Percentiles rank a stretch among this genome's conserved stretches.
These are phyloP conservation scores for Rhinoraja longicauda DNA, from an alignment of 2,797 vertebrate species.

Conservation along the genomic window DNA sequence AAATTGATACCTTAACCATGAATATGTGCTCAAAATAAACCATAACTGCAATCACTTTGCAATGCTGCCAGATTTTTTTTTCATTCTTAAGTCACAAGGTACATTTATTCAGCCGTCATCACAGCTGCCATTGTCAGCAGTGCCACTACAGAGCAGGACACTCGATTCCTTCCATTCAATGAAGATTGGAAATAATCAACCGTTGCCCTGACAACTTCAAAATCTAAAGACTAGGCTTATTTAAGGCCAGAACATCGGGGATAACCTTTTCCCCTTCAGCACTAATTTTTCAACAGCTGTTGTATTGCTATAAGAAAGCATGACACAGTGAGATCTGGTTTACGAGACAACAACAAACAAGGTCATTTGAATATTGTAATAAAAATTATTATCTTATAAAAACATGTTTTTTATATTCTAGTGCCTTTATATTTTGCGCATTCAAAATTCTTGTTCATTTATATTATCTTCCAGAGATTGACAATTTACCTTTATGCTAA, in stretches of 20 bases:
- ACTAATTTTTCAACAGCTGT: slow-evolving; percentile 5
- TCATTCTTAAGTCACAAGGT: slow-evolving; percentile 47
- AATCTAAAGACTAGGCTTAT: slow-evolving; percentile 43
- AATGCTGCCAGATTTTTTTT: neutral
- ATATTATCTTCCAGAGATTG: neutral
- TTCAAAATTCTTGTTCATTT: slow-evolving; percentile 5
- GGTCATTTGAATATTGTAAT: neutral
- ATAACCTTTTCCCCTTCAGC: neutral
- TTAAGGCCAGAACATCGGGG: slow-evolving; percentile 36
- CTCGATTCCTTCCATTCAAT: slow-evolving; percentile 41
- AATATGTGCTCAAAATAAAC: neutral
- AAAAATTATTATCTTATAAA: neutral
- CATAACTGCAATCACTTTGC: neutral
- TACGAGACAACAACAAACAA: slow-evolving; percentile 1
- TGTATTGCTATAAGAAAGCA: neutral
- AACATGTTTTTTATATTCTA: neutral
- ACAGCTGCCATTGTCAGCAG: slow-evolving; percentile 48
- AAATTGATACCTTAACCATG: neutral
- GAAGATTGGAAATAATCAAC: slow-evolving; percentile 44
- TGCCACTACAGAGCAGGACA: slow-evolving; percentile 41
- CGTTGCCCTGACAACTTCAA: slow-evolving; percentile 51
- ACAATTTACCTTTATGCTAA: neutral
- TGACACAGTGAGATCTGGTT: neutral
- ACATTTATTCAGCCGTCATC: slow-evolving; percentile 43
- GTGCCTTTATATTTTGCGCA: neutral